Base-by-base conservation (phyloP, 2,888 invertebrate genomes). In the Metallyticus violacea region DNA sequence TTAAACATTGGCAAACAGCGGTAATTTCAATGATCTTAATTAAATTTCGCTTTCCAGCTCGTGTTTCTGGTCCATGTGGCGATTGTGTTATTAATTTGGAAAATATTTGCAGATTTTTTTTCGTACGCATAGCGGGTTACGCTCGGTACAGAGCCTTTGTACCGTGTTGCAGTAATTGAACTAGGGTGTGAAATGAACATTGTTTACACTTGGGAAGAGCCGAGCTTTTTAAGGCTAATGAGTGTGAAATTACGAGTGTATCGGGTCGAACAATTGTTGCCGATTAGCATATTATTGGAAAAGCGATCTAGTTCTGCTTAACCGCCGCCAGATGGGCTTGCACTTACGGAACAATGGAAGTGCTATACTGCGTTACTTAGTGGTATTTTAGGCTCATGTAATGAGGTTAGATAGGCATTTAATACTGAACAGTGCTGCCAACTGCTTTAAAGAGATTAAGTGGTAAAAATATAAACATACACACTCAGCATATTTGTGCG, bases 231-330 rank as follows among this genome's bases (percentile, higher is more conserved):
- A 79, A 26, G 28, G 9, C 26, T 85, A 85, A 85, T 81, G 79
- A 28, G 85, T 79, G 85, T 85, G 40, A 85, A 85, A 85, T 85
- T 85, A 79, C 85, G 25, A 30, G 79, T 85, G 27, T 81, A 40
- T 77, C 26, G 27, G 80, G 80, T 80, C 29, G 25, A 27, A 79
- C 79, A 79, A 85, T 78, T 85, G 85, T 85, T 85, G 78, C 80
- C 77, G 85, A 85, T 85, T 85, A 85, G 85, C 85, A 85, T 85
- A 85, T 85, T 85, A 85, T 80, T 80, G 85, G 80, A 85, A 85
- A 85, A 62, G 40, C 40, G 40, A 62, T 62, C 40, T 4, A 62
- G 40, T 62, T 62, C 22, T 62, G 40, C 15, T 62, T 62, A 62
- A 62, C 40, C 15, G 40, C 40, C 40, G 22, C 15, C 40, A 62